Evolutionary conservation across 2,797 vertebrate genomes (phyloP).

Genomic region (Pyrocephalus nanus): DNA sequence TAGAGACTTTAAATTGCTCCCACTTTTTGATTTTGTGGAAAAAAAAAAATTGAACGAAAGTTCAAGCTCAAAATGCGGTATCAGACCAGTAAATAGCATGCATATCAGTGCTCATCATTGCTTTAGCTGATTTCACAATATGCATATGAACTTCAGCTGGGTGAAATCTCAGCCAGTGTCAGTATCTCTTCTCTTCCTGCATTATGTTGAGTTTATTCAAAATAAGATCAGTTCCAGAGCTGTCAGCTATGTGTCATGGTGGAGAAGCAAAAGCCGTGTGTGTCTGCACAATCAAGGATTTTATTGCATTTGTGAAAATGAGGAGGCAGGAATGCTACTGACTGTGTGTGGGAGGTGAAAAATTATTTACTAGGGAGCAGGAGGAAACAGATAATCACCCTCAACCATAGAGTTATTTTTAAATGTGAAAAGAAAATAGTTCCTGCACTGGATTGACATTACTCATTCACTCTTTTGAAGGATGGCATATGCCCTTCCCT

Average conservation of each 20-base stretch:
- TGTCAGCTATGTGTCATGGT: accelerated
- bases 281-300: neutral
- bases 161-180: neutral
- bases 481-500: neutral
- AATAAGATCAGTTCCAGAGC: neutral
- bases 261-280: neutral
- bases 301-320: neutral
- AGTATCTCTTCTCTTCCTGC: neutral
- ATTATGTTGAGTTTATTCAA: neutral
- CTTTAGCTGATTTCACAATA: neutral
- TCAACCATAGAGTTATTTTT: neutral
- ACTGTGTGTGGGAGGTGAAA: neutral
- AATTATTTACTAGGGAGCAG: neutral
- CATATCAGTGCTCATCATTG: neutral
- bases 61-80: neutral
- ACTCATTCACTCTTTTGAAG: neutral
- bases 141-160: neutral
- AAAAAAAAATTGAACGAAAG: neutral
- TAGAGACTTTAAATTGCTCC: neutral
- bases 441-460: neutral
- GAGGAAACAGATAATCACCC: neutral
- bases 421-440: neutral
- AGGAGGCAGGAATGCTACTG: neutral
- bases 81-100: neutral
- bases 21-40: neutral